phyloP scores from a whole-genome alignment of 2,888 invertebrate genomes.

The Hemaris fuciformis region DNA sequence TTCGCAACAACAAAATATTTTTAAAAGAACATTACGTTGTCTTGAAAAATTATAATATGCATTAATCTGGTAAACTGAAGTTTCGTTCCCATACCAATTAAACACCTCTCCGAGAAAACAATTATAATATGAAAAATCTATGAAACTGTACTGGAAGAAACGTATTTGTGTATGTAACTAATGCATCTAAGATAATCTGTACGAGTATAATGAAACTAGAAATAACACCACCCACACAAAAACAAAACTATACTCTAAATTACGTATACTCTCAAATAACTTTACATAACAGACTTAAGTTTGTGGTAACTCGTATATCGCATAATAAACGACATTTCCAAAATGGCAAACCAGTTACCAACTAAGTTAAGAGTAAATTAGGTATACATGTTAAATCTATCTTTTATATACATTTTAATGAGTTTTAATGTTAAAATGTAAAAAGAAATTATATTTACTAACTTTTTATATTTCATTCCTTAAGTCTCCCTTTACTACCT shows the following conservation, averaged over 20 bases:
- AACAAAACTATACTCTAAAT: neutral
- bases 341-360: constrained; percentile 1
- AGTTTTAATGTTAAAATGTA: constrained; percentile 6
- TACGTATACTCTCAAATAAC: neutral
- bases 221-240: neutral
- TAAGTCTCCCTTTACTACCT: neutral
- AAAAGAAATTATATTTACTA: constrained; percentile 2
- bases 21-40: no score
- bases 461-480: neutral
- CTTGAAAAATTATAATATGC: no score
- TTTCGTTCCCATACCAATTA: no score
- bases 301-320: neutral
- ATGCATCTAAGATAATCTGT: neutral
- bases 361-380: constrained; percentile 8
- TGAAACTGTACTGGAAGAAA: no score
- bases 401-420: constrained; percentile 18
- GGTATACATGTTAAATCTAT: constrained; percentile 12
- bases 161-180: no score
- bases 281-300: neutral
- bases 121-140: no score
- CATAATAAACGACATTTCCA: neutral
- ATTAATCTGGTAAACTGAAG: no score
- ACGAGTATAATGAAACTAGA: neutral
- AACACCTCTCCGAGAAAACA: no score
- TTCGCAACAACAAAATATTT: no score